These are phyloP conservation scores for Puffinus mauretanicus DNA, from an alignment of 2,113 vertebrate species.

Conservation along the genomic window DNA sequence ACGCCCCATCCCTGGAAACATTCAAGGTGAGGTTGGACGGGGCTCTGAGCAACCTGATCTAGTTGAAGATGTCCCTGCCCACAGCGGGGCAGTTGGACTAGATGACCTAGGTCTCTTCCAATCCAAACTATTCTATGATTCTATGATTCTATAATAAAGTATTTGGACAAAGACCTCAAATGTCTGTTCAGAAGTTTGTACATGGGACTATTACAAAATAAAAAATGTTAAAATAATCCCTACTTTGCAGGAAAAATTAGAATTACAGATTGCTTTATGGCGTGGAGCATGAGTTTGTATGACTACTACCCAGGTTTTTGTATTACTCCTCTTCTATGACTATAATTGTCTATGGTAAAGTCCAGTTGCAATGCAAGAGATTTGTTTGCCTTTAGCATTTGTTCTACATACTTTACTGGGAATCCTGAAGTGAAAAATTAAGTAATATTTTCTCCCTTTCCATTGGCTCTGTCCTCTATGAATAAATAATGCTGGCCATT, in stretches of 20 bases:
- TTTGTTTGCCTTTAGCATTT: background rate
- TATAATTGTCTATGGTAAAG: background rate
- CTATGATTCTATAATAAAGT: background rate
- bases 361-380: background rate
- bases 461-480: background rate
- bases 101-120: too few species aligned
- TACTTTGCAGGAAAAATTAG: background rate
- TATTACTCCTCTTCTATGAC: background rate
- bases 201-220: background rate
- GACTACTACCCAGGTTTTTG: background rate
- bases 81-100: too few species aligned
- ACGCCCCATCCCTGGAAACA: too few species aligned
- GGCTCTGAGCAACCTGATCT: too few species aligned
- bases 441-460: slow-evolving; percentile 15
- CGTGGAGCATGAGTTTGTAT: background rate
- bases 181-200: background rate
- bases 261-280: background rate
- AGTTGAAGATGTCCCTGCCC: too few species aligned
- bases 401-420: background rate
- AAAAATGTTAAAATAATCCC: background rate
- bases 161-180: background rate
- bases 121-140: too few species aligned
- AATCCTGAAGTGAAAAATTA: slow-evolving; percentile 26
- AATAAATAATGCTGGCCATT: background rate
- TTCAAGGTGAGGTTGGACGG: too few species aligned